phyloP scores from a whole-genome alignment of 2,888 invertebrate species.

The Actias luna region DNA sequence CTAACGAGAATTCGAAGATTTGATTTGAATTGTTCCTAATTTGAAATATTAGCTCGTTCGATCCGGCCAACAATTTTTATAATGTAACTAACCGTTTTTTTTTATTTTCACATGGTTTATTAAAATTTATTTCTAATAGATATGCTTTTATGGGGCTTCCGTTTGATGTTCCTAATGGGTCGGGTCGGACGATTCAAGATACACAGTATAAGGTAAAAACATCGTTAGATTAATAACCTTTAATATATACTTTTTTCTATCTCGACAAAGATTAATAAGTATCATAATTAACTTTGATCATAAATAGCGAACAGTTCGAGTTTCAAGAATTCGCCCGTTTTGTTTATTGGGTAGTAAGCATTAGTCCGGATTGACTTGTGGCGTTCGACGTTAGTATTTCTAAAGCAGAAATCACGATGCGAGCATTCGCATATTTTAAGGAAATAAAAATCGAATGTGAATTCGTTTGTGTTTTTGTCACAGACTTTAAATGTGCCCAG shows the following conservation, averaged over 20 bases:
- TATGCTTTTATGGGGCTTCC: conserved; percentile 62
- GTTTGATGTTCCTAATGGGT: conserved; percentile 64
- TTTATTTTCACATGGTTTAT: conserved; percentile 59
- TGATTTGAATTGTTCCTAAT: conserved; percentile 81
- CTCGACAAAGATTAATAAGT: conserved; percentile 61
- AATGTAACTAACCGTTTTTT: conserved; percentile 43
- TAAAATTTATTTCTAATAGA: conserved; percentile 64
- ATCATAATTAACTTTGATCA: conserved; percentile 34
- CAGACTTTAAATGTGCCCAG: too few species aligned
- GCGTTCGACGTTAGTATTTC: conserved; percentile 2
- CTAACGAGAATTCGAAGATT: conserved; percentile 81
- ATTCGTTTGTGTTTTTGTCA: not conserved
- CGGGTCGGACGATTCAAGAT: conserved; percentile 49
- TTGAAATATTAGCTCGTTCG: conserved; percentile 72
- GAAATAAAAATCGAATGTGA: not conserved
- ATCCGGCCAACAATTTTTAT: conserved; percentile 58
- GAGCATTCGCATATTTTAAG: not conserved
- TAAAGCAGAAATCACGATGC: not conserved
- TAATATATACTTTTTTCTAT: conserved; percentile 35
- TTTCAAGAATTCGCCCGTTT: conserved; percentile 20
- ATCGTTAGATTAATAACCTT: conserved; percentile 55
- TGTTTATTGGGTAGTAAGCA: conserved; percentile 19
- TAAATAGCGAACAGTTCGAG: conserved; percentile 20
- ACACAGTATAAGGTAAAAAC: conserved; percentile 55
- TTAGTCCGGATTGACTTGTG: conserved; percentile 17